Conservation (phyloP, 2,113 vertebrate species). For the Nycticryphes semicollaris region DNA sequence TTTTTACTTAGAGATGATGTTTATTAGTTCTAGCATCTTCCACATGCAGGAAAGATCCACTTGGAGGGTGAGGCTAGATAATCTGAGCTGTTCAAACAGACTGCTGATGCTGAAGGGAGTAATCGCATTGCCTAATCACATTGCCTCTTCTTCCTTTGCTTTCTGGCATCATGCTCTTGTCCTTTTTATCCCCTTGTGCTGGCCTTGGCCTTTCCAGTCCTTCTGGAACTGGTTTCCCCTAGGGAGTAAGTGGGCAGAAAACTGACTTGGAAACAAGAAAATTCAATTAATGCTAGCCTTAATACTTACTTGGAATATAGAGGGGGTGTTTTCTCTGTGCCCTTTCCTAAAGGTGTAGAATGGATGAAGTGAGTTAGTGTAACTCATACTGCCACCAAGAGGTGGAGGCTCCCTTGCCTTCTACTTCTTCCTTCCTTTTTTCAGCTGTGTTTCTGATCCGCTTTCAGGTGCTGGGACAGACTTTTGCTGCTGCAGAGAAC, state of each 20-base stretch:
- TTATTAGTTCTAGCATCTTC: not conserved
- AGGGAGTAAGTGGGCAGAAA: not conserved
- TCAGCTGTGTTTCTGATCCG: rapidly evolving
- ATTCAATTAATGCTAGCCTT: not conserved
- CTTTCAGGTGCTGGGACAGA: not conserved
- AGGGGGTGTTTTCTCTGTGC: rapidly evolving
- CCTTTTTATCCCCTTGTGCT: not conserved
- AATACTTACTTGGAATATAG: not conserved
- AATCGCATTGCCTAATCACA: not conserved
- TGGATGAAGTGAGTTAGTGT: not conserved
- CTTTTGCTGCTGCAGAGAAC: not conserved
- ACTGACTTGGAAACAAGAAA: not conserved
- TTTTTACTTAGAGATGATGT: not conserved
- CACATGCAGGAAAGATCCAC: not conserved
- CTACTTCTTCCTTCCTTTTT: not conserved
- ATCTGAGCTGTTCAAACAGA: not conserved
- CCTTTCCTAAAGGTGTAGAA: not conserved
- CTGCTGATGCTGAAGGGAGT: not conserved
- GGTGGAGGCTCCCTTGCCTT: not conserved
- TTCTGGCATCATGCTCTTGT: not conserved
- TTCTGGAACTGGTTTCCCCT: not conserved
- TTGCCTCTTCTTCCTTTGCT: not conserved
- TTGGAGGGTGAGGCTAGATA: not conserved
- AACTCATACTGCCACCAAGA: conserved; percentile 19
- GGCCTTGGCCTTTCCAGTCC: not conserved